Base-by-base conservation (phyloP, 2,113 vertebrate species). In the Blennius ocellaris region DNA sequence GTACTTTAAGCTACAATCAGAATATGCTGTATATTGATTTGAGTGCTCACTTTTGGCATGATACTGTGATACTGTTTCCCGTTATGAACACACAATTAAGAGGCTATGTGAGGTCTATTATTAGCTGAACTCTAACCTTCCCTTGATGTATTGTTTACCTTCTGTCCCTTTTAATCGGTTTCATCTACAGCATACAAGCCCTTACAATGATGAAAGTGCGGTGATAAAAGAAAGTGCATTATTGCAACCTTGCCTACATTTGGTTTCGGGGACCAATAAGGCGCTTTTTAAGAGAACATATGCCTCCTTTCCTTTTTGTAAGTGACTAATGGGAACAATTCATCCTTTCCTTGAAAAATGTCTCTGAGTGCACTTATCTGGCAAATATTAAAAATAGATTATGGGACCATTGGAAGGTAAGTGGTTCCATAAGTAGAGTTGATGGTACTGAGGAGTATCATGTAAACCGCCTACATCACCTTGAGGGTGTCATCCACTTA, bases 351-450 rank as follows among this genome's bases (percentile, higher is more conserved):
- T 73, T 82, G 67, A 88, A 87, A 66, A 88, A 87, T 78, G 68
- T 82, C 79, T 78, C 43, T 58, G 65, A 88, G 89, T 89, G 89
- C 84, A 89, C 89, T 93, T 91, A 89, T 80, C 80, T 87, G 63
- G 76, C 80, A 90, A 92, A 93, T 93, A 92, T 93, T 93, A 92
- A 92, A 94, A 90, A 87, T 80, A 92, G 83, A 93, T 92, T 91
- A 92, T 16, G 43, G 73, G 71, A 72, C 86, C 84, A 86, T 85
- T 91, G 82, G 57, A 67, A 87, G 82, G 80, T 91, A 92, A 92
- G 92, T 90, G 89, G 74, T 79, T 88, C 82, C 83, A 92, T 92
- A 89, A 90, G 86, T 70, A 90, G 81, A 92, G 92, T 82, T 89
- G 91, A 94, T 93, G 81, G 87, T 75, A 58, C 62, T 60, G 44